Conservation (phyloP, 2,888 invertebrate species). For the Onthophagus sagittarius region DNA sequence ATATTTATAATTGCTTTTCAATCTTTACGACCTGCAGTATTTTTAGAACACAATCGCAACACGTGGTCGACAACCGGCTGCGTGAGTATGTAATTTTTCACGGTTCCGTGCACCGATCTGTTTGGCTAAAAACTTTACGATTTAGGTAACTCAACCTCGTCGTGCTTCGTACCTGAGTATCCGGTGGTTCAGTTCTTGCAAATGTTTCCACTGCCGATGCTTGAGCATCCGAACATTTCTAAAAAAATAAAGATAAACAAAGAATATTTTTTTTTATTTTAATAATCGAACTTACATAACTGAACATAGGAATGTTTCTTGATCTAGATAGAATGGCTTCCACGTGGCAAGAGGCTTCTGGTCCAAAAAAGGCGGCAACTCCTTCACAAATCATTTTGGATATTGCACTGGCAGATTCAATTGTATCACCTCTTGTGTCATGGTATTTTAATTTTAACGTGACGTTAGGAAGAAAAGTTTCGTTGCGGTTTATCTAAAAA, state of each 20-base stretch:
- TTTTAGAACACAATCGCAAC: constrained; percentile 27
- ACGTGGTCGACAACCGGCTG: constrained; percentile 16
- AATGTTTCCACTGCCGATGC: constrained; percentile 87
- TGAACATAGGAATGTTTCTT: constrained; percentile 93
- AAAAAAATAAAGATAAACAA: constrained; percentile 44
- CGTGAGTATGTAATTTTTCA: constrained; percentile 20
- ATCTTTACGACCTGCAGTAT: constrained; percentile 27
- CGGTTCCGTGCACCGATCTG: not conserved
- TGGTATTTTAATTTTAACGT: constrained; percentile 70
- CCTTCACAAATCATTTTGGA: constrained; percentile 89
- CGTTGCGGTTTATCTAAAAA: constrained; percentile 67
- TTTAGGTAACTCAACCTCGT: not conserved
- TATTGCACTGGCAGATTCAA: constrained; percentile 75
- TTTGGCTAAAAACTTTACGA: not conserved
- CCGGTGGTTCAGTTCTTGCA: constrained; percentile 90
- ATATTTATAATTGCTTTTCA: constrained; percentile 29
- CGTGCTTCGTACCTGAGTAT: constrained; percentile 69
- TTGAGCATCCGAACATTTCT: constrained; percentile 93
- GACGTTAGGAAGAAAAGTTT: constrained; percentile 69
- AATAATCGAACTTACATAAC: constrained; percentile 73
- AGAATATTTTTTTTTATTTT: not conserved
- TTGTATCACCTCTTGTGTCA: constrained; percentile 83
- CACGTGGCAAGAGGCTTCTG: constrained; percentile 90
- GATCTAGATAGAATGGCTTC: constrained; percentile 93
- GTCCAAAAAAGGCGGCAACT: constrained; percentile 91